Conservation (phyloP, 2,113 vertebrate genomes). For the Ornithorhynchus anatinus region DNA sequence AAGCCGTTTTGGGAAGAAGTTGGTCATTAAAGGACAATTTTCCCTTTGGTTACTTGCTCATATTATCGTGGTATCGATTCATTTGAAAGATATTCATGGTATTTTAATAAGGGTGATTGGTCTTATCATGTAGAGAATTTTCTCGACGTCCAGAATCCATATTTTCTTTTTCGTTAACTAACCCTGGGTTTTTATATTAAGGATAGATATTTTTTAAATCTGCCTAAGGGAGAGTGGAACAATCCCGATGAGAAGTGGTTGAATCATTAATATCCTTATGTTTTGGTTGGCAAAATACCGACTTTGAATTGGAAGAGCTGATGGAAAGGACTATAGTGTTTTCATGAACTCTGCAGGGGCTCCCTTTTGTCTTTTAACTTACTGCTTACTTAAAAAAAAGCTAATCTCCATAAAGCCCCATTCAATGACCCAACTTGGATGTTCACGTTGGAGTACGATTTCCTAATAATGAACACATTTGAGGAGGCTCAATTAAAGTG, state of each 20-base stretch:
- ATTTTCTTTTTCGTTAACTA: too few relatives aligned
- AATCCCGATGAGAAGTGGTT: neutral
- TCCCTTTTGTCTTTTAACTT: neutral
- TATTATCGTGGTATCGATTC: too few relatives aligned
- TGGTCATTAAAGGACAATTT: too few relatives aligned
- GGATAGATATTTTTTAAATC: neutral
- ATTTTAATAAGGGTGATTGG: too few relatives aligned
- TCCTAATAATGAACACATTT: conserved; percentile 38
- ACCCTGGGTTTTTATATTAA: neutral
- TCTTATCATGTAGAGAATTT: too few relatives aligned
- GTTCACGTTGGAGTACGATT: conserved; percentile 27
- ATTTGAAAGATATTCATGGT: too few relatives aligned
- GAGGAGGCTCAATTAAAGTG: neutral
- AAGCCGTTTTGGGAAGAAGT: too few relatives aligned
- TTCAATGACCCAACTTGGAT: conserved; percentile 10
- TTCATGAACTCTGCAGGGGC: conserved; percentile 2
- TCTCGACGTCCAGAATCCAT: too few relatives aligned
- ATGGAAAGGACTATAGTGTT: neutral
- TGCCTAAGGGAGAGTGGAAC: neutral
- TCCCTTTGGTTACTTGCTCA: too few relatives aligned
- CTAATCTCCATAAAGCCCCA: conserved; percentile 36
- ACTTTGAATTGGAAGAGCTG: conserved; percentile 1
- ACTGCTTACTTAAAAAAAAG: conserved; percentile 18
- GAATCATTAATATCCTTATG: neutral
- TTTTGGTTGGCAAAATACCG: neutral